A percentile compares a stretch with the other conserved stretches of the same genome.
Conservation (phyloP, 2,797 vertebrate species). For the Rachycentron canadum region DNA sequence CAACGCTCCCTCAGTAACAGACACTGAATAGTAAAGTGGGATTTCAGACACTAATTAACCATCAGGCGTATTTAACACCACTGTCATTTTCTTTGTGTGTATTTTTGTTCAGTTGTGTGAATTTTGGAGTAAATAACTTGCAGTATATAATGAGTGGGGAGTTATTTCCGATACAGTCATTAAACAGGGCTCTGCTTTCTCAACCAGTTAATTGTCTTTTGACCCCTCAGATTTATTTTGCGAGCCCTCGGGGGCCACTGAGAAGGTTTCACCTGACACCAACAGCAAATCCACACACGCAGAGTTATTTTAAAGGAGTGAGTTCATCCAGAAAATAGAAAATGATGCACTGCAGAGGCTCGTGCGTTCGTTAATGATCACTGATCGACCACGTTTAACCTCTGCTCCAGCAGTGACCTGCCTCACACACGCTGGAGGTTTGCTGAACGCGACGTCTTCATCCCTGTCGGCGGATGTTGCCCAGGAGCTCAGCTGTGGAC, state of each 20-base stretch:
- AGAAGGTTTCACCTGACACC: not conserved
- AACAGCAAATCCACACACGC: not conserved
- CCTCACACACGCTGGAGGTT: constrained; percentile 33
- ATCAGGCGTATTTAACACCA: not conserved
- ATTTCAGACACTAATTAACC: not conserved
- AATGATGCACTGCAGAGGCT: too few relatives aligned
- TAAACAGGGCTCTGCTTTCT: not conserved
- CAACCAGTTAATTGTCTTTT: not conserved
- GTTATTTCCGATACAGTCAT: not conserved
- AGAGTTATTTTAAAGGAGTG: not conserved
- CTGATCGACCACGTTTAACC: constrained; percentile 14
- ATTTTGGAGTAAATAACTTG: not conserved
- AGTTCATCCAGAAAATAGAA: not conserved
- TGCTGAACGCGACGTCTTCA: constrained; percentile 23
- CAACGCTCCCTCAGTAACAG: not conserved
- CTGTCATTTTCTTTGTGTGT: not conserved
- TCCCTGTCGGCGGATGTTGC: not conserved
- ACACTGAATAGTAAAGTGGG: not conserved
- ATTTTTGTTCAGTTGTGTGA: not conserved
- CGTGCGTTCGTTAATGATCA: not conserved
- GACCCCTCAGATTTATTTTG: not conserved
- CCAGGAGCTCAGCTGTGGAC: constrained; percentile 60
- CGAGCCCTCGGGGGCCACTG: too few relatives aligned
- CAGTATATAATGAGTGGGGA: not conserved
- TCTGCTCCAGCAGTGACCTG: constrained; percentile 25